These are phyloP conservation scores for Rhinoderma darwinii DNA, from an alignment of 2,113 vertebrate species.

Conservation along the genomic window DNA sequence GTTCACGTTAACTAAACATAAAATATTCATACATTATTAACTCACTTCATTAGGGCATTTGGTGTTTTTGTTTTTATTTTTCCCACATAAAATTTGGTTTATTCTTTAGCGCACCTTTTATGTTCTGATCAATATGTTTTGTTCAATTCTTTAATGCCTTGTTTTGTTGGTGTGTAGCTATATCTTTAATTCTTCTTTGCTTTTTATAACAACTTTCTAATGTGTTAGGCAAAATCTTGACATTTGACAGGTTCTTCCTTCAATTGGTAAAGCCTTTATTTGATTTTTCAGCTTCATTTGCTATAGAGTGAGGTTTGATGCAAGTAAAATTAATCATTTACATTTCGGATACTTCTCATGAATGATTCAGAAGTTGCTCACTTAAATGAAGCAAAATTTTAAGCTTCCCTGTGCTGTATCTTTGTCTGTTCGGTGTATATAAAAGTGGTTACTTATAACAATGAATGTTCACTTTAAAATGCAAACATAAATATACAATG, in stretches of 20 bases:
- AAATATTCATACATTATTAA: too few species aligned
- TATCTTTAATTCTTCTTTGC: too few species aligned
- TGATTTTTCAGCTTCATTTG: background rate
- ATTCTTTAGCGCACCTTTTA: too few species aligned
- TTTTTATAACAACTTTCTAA: background rate
- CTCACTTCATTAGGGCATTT: too few species aligned
- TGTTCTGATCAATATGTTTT: too few species aligned
- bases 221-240: background rate
- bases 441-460: conserved; percentile 34
- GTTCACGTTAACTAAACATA: too few species aligned
- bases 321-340: background rate
- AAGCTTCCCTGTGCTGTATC: conserved; percentile 4
- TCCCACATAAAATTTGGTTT: too few species aligned
- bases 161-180: too few species aligned
- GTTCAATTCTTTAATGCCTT: too few species aligned
- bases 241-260: background rate
- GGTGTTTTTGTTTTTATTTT: too few species aligned
- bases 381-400: background rate
- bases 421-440: conserved; percentile 36
- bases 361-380: conserved; percentile 21
- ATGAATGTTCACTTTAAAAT: conserved; percentile 42
- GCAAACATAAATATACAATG: conserved; percentile 39
- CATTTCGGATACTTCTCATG: conserved; percentile 17
- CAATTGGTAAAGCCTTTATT: background rate
- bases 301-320: background rate